Percentiles rank a stretch among this genome's conserved stretches.
Conservation (phyloP, 2,888 invertebrate genomes). For the Hydrotaea diabolus region DNA sequence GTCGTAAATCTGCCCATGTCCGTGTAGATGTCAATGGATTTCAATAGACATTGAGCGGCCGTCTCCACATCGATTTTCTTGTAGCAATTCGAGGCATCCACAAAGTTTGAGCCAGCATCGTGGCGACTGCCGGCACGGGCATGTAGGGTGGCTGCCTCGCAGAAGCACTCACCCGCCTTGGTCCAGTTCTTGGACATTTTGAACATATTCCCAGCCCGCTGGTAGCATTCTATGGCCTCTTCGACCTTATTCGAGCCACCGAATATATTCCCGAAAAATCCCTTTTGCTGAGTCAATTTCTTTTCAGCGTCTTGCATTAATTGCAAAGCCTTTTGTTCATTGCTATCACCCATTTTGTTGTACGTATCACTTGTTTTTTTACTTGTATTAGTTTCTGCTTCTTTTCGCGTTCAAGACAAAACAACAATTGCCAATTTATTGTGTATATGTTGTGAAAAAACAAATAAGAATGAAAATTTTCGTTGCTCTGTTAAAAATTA, state of each 20-base stretch:
- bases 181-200: slow-evolving; percentile 99
- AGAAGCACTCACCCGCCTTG: slow-evolving; percentile 96
- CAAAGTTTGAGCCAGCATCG: slow-evolving; percentile 96
- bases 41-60: slow-evolving; percentile 93
- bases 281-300: slow-evolving; percentile 86
- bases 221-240: slow-evolving; percentile 97
- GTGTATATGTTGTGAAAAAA: slow-evolving; percentile 32
- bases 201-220: slow-evolving; percentile 97
- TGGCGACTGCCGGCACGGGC: slow-evolving; percentile 93
- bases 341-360: slow-evolving; percentile 88
- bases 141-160: slow-evolving; percentile 93
- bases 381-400: slow-evolving; percentile 22
- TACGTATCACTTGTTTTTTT: slow-evolving; percentile 13
- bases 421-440: slow-evolving; percentile 14
- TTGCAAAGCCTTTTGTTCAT: slow-evolving; percentile 96
- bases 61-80: slow-evolving; percentile 89
- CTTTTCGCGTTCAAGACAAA: slow-evolving; percentile 7
- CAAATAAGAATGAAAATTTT: slow-evolving; percentile 60
- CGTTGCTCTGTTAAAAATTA: slow-evolving; percentile 64
- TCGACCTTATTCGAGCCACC: slow-evolving; percentile 89
- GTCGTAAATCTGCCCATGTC: slow-evolving; percentile 99
- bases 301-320: slow-evolving; percentile 94
- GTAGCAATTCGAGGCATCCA: slow-evolving; percentile 98
- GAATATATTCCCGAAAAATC: slow-evolving; percentile 76
- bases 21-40: slow-evolving; percentile 98